Evolutionary conservation across 2,888 invertebrate species (phyloP).

Genomic region (Papilio demoleus): DNA sequence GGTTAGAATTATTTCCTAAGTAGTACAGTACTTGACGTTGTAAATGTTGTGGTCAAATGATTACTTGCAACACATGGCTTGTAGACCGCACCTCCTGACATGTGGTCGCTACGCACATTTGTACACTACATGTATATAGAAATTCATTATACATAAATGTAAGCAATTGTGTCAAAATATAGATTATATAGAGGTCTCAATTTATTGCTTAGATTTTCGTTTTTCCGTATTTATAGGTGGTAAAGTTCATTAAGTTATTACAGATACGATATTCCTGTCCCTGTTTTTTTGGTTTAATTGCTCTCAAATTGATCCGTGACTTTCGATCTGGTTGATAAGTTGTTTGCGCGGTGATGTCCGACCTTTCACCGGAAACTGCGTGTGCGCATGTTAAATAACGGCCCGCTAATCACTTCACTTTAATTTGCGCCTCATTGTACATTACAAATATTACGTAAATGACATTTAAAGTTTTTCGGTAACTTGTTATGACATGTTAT

Average conservation of each 20-base stretch:
- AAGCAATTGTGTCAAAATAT: not conserved
- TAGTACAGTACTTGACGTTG: too few relatives aligned
- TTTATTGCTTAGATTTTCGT: not conserved
- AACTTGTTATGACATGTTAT: constrained; percentile 2
- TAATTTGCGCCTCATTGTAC: constrained; percentile 14
- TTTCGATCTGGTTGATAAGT: constrained; percentile 19
- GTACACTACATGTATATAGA: not conserved
- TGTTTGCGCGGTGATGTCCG: not conserved
- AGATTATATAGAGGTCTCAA: not conserved
- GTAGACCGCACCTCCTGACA: not conserved
- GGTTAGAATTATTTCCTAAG: too few relatives aligned
- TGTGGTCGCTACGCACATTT: not conserved
- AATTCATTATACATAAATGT: not conserved
- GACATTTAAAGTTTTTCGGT: constrained; percentile 18
- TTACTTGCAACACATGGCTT: constrained; percentile 10
- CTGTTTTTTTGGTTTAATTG: constrained; percentile 2
- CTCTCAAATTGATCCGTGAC: not conserved
- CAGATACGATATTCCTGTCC: not conserved
- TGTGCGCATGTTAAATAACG: constrained; percentile 17
- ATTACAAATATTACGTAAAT: constrained; percentile 16
- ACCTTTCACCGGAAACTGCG: constrained; percentile 38
- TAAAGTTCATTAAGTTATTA: not conserved
- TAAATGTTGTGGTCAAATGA: not conserved
- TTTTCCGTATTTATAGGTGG: not conserved
- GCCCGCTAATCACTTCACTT: constrained; percentile 26